Evolutionary conservation across 2,888 invertebrate genomes (phyloP), one percentile per base, ranked within the genome.

Genomic region (Diaprepes abbreviatus): DNA sequence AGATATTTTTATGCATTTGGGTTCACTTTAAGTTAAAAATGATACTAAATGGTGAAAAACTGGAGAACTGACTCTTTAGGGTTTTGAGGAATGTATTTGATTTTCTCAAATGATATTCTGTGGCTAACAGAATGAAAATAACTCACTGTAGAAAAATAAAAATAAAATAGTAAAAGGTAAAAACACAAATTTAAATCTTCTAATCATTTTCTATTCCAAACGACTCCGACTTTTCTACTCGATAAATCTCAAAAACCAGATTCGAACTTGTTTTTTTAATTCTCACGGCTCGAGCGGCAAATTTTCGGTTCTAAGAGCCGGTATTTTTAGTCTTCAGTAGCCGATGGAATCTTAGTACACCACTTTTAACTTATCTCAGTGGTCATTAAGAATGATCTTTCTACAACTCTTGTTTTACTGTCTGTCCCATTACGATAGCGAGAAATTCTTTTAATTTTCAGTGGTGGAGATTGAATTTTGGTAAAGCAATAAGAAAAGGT

Each of bases 271-370:
- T 63, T 31, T 36, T 63, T 52, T 54, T 62, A 58, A 50, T 69
- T 69, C 69, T 64, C 69, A 69, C 69, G 69, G 50, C 50, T 58
- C 48, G 14, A 52, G 64, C 63, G 63, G 69, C 60, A 16, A 31
- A 58, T 58, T 69, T 69, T 69, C 52, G 58, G 69, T 33, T 52
- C 55, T 50, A 55, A 35, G 52, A 43, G 64, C 64, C 57, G 78
- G 78, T 75, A 80, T 81, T 77, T 80, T 81, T 79, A 78, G 77
- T 77, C 76, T 80, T 77, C 81, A 75, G 82, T 82, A 81, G 83
- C 83, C 82, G 60, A 38, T 69, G 83, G 84, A 83, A 84, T 84
- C 80, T 79, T 75, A 78, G 81, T 83, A 84, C 84, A 84, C 77
- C 78, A 79, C 79, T 79, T 79, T 79, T 75, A 77, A 79, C 82